Base-by-base conservation (phyloP, 2,888 invertebrate genomes). In the Aricia artaxerxes region DNA sequence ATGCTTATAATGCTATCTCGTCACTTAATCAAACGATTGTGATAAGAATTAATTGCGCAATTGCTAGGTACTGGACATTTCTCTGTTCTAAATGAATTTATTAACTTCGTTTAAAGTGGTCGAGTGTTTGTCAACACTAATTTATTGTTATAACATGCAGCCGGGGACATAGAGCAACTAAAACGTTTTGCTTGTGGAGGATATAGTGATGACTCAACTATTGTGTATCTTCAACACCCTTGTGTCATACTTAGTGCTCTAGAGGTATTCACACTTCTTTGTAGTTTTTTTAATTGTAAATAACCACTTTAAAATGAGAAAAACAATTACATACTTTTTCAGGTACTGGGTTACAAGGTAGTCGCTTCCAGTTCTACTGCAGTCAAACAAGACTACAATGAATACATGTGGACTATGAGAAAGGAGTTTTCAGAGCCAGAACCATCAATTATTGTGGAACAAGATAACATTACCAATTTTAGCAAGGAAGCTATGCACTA, bases 341-440 rank as follows among this genome's bases (percentile, higher is more conserved):
- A 96, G 96, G 97, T 98, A 81, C 95, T 98, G 84, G 98, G 98
- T 78, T 98, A 98, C 91, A 97, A 97, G 92, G 97, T 98, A 79
- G 97, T 98, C 78, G 97, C 98, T 80, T 97, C 97, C 24, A 97
- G 97, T 82, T 97, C 97, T 79, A 97, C 97, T 78, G 96, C 97
- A 82, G 97, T 97, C 40, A 97, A 97, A 90, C 97, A 97, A 91
- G 97, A 97, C 88, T 97, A 97, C 88, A 97, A 97, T 95, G 98
- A 98, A 89, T 98, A 98, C 86, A 97, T 98, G 97, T 98, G 98
- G 98, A 98, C 98, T 91, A 97, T 98, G 97, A 96, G 97, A 95
- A 97, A 97, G 90, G 97, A 98, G 85, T 98, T 98, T 89, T 95
- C 96, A 72, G 97, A 97, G 86, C 97, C 97, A 79, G 98, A 98